Conservation (phyloP, 1,140 invertebrate species). For the Megathymus violae region DNA sequence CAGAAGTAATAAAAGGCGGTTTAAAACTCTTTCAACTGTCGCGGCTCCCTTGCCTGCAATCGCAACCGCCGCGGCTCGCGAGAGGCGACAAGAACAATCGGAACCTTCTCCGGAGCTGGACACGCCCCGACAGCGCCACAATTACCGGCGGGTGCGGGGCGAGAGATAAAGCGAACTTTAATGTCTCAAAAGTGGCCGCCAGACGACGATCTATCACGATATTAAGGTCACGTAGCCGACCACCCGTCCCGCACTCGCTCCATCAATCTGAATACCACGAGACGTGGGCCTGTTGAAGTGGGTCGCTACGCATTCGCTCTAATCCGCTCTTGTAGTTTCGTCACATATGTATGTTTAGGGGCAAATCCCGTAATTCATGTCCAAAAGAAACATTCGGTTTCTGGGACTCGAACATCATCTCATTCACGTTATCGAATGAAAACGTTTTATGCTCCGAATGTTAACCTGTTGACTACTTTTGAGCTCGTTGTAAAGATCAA, state of each 20-base stretch:
- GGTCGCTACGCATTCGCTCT: constrained; percentile 1
- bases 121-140: constrained; percentile 32
- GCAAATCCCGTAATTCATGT: neutral
- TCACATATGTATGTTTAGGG: constrained; percentile 17
- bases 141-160: constrained; percentile 30
- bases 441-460: neutral
- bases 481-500: neutral
- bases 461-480: too few species aligned
- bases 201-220: constrained; percentile 37
- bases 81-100: constrained; percentile 26
- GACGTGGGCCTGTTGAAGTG: constrained; percentile 2
- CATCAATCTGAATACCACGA: constrained; percentile 28
- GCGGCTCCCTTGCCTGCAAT: too few species aligned
- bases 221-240: constrained; percentile 36
- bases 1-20: too few species aligned
- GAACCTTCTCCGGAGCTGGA: constrained; percentile 10
- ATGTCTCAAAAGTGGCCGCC: constrained; percentile 32
- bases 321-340: constrained; percentile 4
- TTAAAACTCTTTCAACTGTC: too few species aligned
- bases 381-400: constrained; percentile 2
- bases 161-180: constrained; percentile 38
- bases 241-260: constrained; percentile 18
- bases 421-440: neutral
- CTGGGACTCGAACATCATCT: neutral
- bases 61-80: neutral